Percentiles rank a stretch among this genome's conserved stretches.
Conservation (phyloP, 2,113 vertebrate species). For the Nettapus auritus region DNA sequence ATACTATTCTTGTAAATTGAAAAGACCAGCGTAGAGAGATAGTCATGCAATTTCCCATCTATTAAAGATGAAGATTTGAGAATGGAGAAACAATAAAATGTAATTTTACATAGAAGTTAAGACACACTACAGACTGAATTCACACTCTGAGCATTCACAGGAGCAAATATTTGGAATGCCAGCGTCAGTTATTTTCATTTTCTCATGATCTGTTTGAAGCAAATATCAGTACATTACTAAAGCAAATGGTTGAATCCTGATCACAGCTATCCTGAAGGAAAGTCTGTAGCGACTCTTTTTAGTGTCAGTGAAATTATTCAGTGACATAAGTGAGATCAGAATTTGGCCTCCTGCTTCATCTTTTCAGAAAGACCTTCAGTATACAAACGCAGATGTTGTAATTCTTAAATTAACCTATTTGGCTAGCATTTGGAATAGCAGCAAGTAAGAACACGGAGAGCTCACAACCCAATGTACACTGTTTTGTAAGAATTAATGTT, state of each 20-base stretch:
- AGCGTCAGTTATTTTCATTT: not conserved
- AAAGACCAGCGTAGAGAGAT: slow-evolving; percentile 62
- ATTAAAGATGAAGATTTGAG: slow-evolving; percentile 51
- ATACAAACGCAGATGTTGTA: slow-evolving; percentile 67
- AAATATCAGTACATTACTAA: not conserved
- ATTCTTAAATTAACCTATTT: slow-evolving; percentile 57
- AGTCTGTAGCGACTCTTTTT: not conserved
- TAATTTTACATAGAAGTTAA: slow-evolving; percentile 36
- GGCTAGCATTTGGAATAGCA: slow-evolving; percentile 3
- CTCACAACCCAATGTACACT: not conserved
- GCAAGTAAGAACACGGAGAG: not conserved
- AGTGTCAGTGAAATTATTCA: not conserved
- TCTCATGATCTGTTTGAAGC: not conserved
- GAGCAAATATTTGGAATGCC: slow-evolving; percentile 5
- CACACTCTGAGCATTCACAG: not conserved
- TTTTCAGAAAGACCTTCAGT: slow-evolving; percentile 33
- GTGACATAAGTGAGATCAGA: slow-evolving; percentile 26
- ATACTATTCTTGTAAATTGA: slow-evolving; percentile 71
- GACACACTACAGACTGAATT: not conserved
- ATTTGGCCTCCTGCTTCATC: slow-evolving; percentile 42
- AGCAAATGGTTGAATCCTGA: not conserved
- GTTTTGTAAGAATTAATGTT: slow-evolving; percentile 14
- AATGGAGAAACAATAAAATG: slow-evolving; percentile 44
- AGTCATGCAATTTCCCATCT: slow-evolving; percentile 59
- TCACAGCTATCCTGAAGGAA: not conserved